Evolutionary conservation across 2,888 invertebrate genomes (phyloP).

Genomic region (Baccha elongata): DNA sequence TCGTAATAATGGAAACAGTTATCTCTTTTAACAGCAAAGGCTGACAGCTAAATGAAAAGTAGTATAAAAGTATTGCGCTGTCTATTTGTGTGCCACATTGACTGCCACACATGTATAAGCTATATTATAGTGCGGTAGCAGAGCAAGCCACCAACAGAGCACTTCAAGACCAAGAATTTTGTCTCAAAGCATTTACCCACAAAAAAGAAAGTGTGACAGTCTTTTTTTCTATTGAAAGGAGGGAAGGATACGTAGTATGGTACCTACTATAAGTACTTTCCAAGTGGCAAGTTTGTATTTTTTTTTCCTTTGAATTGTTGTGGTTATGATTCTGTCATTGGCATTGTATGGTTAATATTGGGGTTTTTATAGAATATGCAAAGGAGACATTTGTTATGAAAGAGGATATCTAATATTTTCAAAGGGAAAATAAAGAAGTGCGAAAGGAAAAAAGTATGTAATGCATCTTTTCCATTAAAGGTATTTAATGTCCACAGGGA

Average conservation of each 20-base stretch:
- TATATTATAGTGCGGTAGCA: too few relatives aligned
- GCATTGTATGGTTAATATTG: constrained; percentile 13
- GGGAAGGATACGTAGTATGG: not conserved
- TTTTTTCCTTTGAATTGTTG: not conserved
- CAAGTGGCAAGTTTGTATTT: constrained; percentile 1
- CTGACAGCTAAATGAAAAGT: constrained; percentile 29
- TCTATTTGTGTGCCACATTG: not conserved
- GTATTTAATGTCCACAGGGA: too few relatives aligned
- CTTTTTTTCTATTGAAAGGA: not conserved
- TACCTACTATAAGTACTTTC: constrained; percentile 1
- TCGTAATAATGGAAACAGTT: constrained; percentile 8
- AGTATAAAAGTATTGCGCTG: not conserved
- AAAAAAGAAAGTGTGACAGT: not conserved
- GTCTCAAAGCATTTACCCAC: not conserved
- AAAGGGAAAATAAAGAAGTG: too few relatives aligned
- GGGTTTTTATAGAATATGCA: not conserved
- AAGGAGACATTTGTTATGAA: not conserved
- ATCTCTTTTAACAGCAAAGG: not conserved
- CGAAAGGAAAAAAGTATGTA: too few relatives aligned
- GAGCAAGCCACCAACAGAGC: not conserved
- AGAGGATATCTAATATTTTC: not conserved
- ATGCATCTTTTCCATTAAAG: not conserved
- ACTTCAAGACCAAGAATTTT: not conserved
- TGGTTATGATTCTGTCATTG: not conserved
- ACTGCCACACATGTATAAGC: not conserved